Percentiles rank a stretch among this genome's conserved stretches.
Evolutionary conservation across 2,888 invertebrate species (phyloP).

Genomic region (Neoitamus cyanurus): DNA sequence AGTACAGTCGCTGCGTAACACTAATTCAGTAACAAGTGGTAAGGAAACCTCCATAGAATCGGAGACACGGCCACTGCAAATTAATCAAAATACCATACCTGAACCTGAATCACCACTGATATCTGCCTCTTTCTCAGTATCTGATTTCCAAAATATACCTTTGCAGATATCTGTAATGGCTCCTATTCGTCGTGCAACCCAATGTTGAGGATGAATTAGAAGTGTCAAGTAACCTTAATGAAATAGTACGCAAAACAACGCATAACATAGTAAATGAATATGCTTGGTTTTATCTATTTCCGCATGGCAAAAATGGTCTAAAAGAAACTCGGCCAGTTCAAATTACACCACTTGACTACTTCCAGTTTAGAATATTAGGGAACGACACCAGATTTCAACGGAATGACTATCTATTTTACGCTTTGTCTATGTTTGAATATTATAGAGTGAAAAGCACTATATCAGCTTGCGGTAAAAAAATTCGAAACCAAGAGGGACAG

Average conservation of each 20-base stretch:
- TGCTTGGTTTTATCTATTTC: conserved; percentile 43
- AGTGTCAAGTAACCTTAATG: conserved; percentile 20
- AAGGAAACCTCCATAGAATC: not conserved
- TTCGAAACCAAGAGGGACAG: conserved; percentile 48
- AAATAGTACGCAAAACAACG: conserved; percentile 33
- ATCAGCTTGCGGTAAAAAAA: conserved; percentile 32
- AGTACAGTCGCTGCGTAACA: not conserved
- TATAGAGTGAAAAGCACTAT: conserved; percentile 32
- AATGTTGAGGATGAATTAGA: not conserved
- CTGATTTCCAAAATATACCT: not conserved
- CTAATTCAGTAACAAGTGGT: not conserved
- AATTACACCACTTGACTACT: conserved; percentile 48
- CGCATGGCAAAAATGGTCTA: conserved; percentile 41
- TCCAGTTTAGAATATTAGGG: conserved; percentile 44
- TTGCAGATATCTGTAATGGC: conserved; percentile 26
- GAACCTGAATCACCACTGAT: not conserved
- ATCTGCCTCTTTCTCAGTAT: not conserved
- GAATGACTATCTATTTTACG: conserved; percentile 46
- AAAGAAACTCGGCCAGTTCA: not conserved
- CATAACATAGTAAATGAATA: conserved; percentile 41
- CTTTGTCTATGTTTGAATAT: conserved; percentile 41
- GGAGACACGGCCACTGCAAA: not conserved
- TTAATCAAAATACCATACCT: not conserved
- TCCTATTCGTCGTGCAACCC: conserved; percentile 25
- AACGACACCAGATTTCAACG: conserved; percentile 41